Evolutionary conservation across 2,113 vertebrate genomes (phyloP), one percentile per base, ranked within the genome.

Genomic region (Aptenodytes forsteri): DNA sequence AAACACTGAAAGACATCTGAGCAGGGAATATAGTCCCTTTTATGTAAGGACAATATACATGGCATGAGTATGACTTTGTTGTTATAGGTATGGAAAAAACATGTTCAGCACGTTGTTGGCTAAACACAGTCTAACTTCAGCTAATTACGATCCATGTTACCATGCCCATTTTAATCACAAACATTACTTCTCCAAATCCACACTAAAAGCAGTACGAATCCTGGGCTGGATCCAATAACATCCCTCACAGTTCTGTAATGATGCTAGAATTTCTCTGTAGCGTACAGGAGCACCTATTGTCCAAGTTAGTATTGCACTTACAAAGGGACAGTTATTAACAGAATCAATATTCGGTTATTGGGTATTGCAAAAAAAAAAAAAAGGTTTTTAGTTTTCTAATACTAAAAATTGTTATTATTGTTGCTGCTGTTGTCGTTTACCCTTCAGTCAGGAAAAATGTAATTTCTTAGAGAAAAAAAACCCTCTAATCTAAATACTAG

Each of bases 51-150:
- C 58, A 93, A 25, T 23, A 32, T 20, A 65, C 23, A 23, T 1
- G 14, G 7, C 42, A 20, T 7, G 10, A 87, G 32, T n/a, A 38
- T 23, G 71, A 54, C 69, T 90, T 65, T 13, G 26, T 40, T 81
- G 3, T 55, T 80, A 34, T 2, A 70, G 32, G 19, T 62, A 55
- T 11, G 36, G 91, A 61, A 89, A 93, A 93, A 56, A 25, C 38
- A 8, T 4, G 21, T 71, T 46, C 2, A 2, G 23, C 71, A 67
- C 0, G 0, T 38, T 70, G 27, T 23, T 91, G 79, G 29, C 64
- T 71, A 75, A 90, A 54, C 16, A 29, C 32, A 70, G 8, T 32
- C 22, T 34, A 62, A 30, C 22, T 84, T 66, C 40, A 83, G 44
- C 52, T 83, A 71, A 77, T 76, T 71, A 34, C 1, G 1, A 59